Percentiles rank a stretch among this genome's conserved stretches.
Conservation (phyloP, 2,888 invertebrate genomes). For the Micoletzkya japonica region DNA sequence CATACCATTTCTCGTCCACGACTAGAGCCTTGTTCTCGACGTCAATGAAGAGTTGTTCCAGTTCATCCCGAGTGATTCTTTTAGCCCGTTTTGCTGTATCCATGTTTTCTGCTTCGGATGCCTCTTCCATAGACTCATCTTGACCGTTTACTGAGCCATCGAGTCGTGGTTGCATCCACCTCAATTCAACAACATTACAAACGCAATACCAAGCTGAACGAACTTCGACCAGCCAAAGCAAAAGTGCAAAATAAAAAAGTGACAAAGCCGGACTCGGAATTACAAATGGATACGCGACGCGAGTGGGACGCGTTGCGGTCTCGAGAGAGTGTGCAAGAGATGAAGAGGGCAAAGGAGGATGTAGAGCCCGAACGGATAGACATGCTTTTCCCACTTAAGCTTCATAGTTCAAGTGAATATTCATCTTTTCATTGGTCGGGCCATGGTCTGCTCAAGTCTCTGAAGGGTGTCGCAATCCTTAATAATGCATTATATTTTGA, state of each 20-base stretch:
- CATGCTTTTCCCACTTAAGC: no score
- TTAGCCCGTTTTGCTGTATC: background rate
- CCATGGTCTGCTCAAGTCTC: no score
- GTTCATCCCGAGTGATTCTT: conserved; percentile 3
- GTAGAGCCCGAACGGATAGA: no score
- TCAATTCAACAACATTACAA: background rate
- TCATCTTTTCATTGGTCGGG: no score
- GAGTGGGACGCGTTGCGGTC: background rate
- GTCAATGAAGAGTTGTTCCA: conserved; percentile 30
- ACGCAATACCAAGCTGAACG: no score
- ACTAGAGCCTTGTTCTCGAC: conserved; percentile 32
- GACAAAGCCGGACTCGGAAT: background rate
- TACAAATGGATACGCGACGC: background rate
- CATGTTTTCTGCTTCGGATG: conserved; percentile 5
- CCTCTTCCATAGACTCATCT: background rate
- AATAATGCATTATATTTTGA: no score
- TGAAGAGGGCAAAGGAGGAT: conserved; percentile 8
- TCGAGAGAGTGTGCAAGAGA: background rate
- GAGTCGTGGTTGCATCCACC: background rate
- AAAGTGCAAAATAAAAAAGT: background rate
- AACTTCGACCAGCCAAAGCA: no score
- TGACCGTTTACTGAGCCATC: conserved; percentile 13
- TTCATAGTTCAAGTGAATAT: no score
- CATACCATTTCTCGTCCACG: conserved; percentile 38
- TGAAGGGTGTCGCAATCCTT: background rate